Conservation (phyloP, 2,113 vertebrate species). For the Pteruthius melanotis region DNA sequence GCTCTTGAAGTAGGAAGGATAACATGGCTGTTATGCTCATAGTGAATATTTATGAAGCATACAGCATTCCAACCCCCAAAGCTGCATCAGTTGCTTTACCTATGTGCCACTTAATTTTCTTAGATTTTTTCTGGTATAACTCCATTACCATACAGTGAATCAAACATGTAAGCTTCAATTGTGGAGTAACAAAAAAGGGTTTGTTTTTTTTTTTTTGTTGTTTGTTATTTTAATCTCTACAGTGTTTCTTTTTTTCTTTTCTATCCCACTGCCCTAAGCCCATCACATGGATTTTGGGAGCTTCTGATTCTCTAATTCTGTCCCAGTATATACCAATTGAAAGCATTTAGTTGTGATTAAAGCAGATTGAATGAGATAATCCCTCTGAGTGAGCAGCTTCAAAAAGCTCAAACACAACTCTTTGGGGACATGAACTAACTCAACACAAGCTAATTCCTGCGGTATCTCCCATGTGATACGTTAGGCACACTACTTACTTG, state of each 20-base stretch:
- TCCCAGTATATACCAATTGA: conserved; percentile 75
- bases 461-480: conserved; percentile 52
- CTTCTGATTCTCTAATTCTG: conserved; percentile 73
- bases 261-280: background rate
- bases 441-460: conserved; percentile 73
- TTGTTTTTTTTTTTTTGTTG: background rate
- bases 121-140: background rate
- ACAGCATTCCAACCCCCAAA: background rate
- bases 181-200: background rate
- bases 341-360: conserved; percentile 89
- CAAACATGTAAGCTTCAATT: background rate
- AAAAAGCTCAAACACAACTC: conserved; percentile 77
- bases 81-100: background rate
- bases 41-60: background rate
- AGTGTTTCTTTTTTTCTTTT: background rate
- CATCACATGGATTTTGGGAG: conserved; percentile 58
- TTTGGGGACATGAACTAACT: conserved; percentile 72
- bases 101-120: background rate
- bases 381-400: conserved; percentile 83
- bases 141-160: background rate
- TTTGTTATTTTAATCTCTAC: background rate
- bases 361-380: conserved; percentile 89
- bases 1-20: background rate
- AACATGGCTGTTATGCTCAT: background rate
- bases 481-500: background rate